Evolutionary conservation across 1,140 invertebrate species (phyloP).

Genomic region (Steinernema feltiae): DNA sequence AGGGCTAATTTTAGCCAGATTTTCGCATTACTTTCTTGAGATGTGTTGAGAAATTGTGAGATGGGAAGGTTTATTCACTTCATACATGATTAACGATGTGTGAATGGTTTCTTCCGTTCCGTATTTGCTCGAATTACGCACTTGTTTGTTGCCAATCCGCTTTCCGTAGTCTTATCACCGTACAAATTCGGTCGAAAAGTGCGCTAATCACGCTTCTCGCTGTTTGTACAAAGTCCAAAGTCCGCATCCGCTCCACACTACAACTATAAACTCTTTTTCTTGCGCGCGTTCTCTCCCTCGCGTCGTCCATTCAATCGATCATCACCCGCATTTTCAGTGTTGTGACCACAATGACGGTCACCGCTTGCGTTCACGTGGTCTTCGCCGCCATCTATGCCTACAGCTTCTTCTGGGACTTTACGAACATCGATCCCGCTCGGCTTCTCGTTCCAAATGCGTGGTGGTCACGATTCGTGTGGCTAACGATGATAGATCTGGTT

Average conservation of each 20-base stretch:
- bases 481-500: neutral
- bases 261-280: neutral
- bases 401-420: neutral
- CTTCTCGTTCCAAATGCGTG: neutral
- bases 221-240: neutral
- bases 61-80: no score
- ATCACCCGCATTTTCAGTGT: neutral
- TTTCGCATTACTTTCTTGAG: no score
- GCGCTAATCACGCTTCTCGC: neutral
- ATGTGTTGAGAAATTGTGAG: no score
- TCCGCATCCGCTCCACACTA: neutral
- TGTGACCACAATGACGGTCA: neutral
- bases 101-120: no score
- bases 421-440: neutral
- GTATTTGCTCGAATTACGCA: no score
- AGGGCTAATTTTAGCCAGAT: no score
- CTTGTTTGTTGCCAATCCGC: no score
- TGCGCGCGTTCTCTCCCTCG: neutral
- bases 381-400: conserved; percentile 4
- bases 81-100: no score
- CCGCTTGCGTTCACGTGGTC: neutral
- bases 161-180: no score
- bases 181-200: neutral
- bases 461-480: neutral
- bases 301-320: neutral